These are phyloP conservation scores for Phycodurus eques DNA, from an alignment of 2,113 vertebrate species.

Conservation along the genomic window DNA sequence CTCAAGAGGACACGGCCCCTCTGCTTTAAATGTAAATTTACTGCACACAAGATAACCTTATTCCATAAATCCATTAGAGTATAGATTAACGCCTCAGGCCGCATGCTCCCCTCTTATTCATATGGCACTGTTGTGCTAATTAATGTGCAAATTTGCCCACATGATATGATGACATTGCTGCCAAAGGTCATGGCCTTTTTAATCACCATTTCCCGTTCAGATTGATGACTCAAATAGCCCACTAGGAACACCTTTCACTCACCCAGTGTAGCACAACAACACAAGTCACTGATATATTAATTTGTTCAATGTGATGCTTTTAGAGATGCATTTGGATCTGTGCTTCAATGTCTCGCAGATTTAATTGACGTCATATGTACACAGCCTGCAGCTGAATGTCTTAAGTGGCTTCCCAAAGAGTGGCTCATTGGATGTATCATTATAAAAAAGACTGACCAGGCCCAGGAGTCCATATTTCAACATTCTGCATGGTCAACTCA, in stretches of 20 bases:
- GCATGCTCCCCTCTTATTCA: not conserved
- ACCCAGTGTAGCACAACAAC: conserved; percentile 8
- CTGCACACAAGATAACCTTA: conserved; percentile 11
- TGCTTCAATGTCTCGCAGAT: conserved; percentile 6
- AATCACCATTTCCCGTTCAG: conserved; percentile 5
- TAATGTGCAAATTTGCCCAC: conserved; percentile 5
- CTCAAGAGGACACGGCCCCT: conserved; percentile 20
- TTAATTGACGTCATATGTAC: conserved; percentile 5
- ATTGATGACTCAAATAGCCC: conserved; percentile 40
- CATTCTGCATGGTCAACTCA: conserved; percentile 9
- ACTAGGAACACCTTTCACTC: conserved; percentile 20
- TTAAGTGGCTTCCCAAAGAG: conserved; percentile 21
- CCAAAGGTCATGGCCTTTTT: conserved; percentile 16
- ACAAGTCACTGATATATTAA: conserved; percentile 8
- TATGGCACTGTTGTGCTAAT: not conserved
- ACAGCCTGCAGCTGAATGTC: conserved; percentile 6
- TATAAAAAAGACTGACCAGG: not conserved
- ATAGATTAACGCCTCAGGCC: conserved; percentile 6
- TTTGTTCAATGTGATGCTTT: conserved; percentile 16
- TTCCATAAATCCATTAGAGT: not conserved
- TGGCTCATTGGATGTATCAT: conserved; percentile 11
- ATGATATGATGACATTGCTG: conserved; percentile 2
- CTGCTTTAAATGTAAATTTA: conserved; percentile 25
- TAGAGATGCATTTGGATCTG: conserved; percentile 18
- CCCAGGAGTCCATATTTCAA: not conserved